phyloP scores from a whole-genome alignment of 2,797 vertebrate genomes.

The Agapornis canus region DNA sequence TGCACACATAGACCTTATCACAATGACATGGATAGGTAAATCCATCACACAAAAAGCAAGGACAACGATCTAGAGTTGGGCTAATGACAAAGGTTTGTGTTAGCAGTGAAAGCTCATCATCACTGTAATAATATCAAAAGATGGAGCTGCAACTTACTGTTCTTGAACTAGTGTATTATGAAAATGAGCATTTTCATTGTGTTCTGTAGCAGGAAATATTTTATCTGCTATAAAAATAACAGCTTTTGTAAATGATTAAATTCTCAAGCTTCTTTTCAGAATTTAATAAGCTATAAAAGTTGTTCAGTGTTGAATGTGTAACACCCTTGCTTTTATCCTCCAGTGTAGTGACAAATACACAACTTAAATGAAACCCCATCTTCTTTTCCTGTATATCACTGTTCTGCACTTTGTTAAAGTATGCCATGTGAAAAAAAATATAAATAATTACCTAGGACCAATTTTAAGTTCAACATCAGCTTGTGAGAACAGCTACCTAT shows the following conservation, averaged over 20 bases:
- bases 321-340: background rate
- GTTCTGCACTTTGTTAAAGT: background rate
- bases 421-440: background rate
- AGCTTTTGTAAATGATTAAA: constrained; percentile 11
- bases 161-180: background rate
- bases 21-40: background rate
- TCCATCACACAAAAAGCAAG: background rate
- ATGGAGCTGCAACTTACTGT: background rate
- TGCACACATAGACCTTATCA: too few relatives aligned
- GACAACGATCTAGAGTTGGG: accelerated
- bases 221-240: background rate
- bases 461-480: background rate
- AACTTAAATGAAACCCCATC: background rate
- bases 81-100: background rate
- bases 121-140: background rate
- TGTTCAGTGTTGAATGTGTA: background rate
- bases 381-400: background rate
- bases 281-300: constrained; percentile 12
- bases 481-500: background rate
- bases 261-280: background rate
- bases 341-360: background rate
- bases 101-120: background rate
- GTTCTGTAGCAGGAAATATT: background rate
- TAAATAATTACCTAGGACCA: background rate
- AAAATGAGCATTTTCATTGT: background rate